These are phyloP conservation scores for Podilymbus podiceps DNA, from an alignment of 2,113 vertebrate genomes.

Conservation along the genomic window DNA sequence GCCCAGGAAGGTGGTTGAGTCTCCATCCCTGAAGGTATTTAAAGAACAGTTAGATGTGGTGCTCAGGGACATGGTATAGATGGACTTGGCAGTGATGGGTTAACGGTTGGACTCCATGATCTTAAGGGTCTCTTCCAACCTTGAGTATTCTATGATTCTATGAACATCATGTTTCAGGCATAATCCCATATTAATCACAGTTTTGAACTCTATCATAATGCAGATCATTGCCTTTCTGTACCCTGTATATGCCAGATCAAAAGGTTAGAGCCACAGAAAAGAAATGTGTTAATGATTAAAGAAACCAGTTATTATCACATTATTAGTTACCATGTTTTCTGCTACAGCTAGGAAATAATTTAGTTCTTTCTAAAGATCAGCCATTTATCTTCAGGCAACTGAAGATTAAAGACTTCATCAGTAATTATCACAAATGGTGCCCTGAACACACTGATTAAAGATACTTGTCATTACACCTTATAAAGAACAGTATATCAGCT, in stretches of 20 bases:
- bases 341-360: not conserved
- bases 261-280: not conserved
- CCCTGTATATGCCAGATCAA: not conserved
- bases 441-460: slow-evolving; percentile 32
- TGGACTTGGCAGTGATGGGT: too few relatives aligned
- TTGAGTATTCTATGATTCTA: too few relatives aligned
- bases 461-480: not conserved
- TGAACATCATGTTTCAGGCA: not conserved
- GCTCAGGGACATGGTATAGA: too few relatives aligned
- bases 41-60: too few relatives aligned
- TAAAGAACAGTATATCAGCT: not conserved
- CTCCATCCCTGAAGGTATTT: too few relatives aligned
- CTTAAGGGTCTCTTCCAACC: too few relatives aligned
- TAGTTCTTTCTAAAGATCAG: not conserved
- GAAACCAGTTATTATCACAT: not conserved
- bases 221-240: not conserved
- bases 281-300: not conserved
- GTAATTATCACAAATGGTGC: slow-evolving; percentile 26
- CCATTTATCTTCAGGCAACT: not conserved
- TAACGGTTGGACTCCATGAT: too few relatives aligned
- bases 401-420: not conserved
- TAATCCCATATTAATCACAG: not conserved
- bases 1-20: too few relatives aligned
- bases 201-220: not conserved
- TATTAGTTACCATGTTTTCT: not conserved